A percentile compares a stretch with the other conserved stretches of the same genome.
These are phyloP conservation scores for Ischnus inquisitorius DNA, from an alignment of 2,888 invertebrate genomes.

Conservation along the genomic window DNA sequence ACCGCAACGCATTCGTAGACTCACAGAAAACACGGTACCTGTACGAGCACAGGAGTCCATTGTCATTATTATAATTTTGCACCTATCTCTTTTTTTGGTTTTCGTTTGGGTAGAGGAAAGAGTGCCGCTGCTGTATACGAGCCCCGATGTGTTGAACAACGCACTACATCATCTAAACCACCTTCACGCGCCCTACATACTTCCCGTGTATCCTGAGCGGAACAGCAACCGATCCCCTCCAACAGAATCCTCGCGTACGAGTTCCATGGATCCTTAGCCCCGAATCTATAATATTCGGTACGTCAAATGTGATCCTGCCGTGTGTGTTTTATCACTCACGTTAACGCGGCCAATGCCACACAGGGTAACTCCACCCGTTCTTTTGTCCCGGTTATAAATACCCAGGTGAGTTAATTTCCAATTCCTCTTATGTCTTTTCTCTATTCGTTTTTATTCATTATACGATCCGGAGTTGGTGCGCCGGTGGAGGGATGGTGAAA, in stretches of 20 bases:
- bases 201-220: conserved; percentile 79
- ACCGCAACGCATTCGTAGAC: conserved; percentile 52
- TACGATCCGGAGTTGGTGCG: neutral
- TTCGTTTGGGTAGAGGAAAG: conserved; percentile 83
- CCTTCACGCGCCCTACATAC: conserved; percentile 81
- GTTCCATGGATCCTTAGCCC: conserved; percentile 75
- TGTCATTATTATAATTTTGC: conserved; percentile 78
- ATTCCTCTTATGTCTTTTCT: conserved; percentile 69
- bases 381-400: conserved; percentile 80
- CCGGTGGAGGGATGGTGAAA: conserved; percentile 1
- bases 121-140: conserved; percentile 85
- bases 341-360: conserved; percentile 73
- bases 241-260: conserved; percentile 75
- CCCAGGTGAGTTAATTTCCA: conserved; percentile 80
- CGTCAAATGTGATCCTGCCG: conserved; percentile 70
- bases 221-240: conserved; percentile 78
- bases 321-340: conserved; percentile 66
- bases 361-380: conserved; percentile 78
- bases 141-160: conserved; percentile 84
- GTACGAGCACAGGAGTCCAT: conserved; percentile 72
- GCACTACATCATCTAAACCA: conserved; percentile 84
- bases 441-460: conserved; percentile 40
- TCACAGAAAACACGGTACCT: conserved; percentile 40
- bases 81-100: conserved; percentile 77
- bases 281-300: conserved; percentile 66